Conservation (phyloP, 2,113 vertebrate genomes). For the Kryptolebias marmoratus region DNA sequence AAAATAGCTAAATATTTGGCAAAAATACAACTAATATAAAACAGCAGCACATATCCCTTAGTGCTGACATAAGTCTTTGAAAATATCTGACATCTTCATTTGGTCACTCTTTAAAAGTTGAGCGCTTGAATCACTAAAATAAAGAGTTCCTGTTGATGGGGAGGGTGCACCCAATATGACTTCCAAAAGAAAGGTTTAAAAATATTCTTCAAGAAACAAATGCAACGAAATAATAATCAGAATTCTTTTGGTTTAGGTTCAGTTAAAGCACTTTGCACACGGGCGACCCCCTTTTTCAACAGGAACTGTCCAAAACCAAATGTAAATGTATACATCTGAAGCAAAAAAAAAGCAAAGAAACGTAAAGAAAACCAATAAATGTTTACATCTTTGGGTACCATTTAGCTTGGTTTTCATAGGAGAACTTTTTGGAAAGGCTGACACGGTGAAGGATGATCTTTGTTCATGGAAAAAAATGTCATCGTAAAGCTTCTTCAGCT, state of each 20-base stretch:
- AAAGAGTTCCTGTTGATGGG: constrained; percentile 48
- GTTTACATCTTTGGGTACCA: constrained; percentile 81
- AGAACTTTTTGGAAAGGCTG: constrained; percentile 70
- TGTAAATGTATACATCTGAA: constrained; percentile 39
- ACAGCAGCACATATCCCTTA: constrained; percentile 49
- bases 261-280: constrained; percentile 71
- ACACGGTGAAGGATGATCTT: constrained; percentile 43
- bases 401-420: constrained; percentile 77
- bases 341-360: constrained; percentile 35
- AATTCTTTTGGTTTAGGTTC: constrained; percentile 59
- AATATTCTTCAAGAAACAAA: constrained; percentile 18
- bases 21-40: constrained; percentile 64
- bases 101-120: constrained; percentile 68
- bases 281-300: constrained; percentile 52
- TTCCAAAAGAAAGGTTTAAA: constrained; percentile 31
- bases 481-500: constrained; percentile 23
- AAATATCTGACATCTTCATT: constrained; percentile 82
- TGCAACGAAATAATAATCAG: constrained; percentile 30
- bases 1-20: constrained; percentile 73
- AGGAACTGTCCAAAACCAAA: constrained; percentile 53
- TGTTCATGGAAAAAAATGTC: constrained; percentile 35
- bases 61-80: constrained; percentile 73
- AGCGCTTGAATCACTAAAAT: constrained; percentile 58
- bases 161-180: constrained; percentile 29
- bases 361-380: constrained; percentile 71